Evolutionary conservation across 35 echinoderm and acorn worm species (phyloP).

Genomic region (Anneissia japonica): DNA sequence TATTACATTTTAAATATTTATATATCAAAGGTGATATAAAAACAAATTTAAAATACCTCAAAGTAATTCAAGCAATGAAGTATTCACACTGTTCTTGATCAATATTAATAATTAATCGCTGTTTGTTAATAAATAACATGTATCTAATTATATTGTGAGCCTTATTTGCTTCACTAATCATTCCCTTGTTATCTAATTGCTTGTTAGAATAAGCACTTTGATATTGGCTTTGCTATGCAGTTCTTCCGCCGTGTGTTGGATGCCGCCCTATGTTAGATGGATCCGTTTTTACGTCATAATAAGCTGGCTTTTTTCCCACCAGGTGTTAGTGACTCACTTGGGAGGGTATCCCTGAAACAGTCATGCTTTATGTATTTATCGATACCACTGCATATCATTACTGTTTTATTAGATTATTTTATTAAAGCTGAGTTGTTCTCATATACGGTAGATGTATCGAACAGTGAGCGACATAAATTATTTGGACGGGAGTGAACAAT

Average conservation of each 20-base stretch:
- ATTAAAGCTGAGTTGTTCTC: not conserved
- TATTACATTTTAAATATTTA: no score
- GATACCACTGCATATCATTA: not conserved
- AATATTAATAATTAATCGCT: not conserved
- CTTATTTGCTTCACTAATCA: not conserved
- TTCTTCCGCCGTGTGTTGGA: no score
- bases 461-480: not conserved
- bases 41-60: not conserved
- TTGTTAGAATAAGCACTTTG: not conserved
- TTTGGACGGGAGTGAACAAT: not conserved
- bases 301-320: not conserved
- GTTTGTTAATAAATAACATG: not conserved
- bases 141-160: not conserved
- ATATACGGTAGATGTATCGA: not conserved
- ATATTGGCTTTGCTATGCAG: not conserved
- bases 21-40: not conserved
- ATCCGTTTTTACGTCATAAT: not conserved
- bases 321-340: not conserved
- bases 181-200: not conserved
- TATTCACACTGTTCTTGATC: not conserved
- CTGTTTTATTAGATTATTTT: not conserved
- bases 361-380: no score
- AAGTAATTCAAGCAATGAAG: not conserved
- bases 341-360: not conserved
- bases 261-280: not conserved